Evolutionary conservation across 2,888 invertebrate species (phyloP).

Genomic region (Eustalomyia histrio): DNA sequence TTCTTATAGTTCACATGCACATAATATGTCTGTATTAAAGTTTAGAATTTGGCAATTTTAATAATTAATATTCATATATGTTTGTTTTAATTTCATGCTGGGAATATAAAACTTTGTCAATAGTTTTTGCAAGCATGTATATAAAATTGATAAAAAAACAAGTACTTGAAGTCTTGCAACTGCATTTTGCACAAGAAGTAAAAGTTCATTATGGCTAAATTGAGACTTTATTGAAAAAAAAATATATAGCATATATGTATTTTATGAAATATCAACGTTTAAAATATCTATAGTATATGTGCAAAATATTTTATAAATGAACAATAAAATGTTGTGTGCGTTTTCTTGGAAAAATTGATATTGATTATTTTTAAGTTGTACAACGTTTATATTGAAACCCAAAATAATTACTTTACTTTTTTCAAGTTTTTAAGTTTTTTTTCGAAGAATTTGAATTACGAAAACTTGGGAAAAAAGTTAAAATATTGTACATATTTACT

Average conservation of each 20-base stretch:
- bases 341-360: no score
- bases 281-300: no score
- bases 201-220: constrained; percentile 40
- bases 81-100: background rate
- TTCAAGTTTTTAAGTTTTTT: no score
- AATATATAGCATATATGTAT: background rate
- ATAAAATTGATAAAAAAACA: constrained; percentile 37
- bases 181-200: constrained; percentile 4
- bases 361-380: no score
- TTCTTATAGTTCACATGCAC: background rate
- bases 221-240: constrained; percentile 38
- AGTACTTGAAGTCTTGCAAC: constrained; percentile 24
- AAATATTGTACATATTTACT: no score
- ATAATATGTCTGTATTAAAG: background rate
- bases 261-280: no score
- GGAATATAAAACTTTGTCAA: constrained; percentile 21
- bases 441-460: no score
- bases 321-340: no score
- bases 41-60: constrained; percentile 4
- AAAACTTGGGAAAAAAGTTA: no score
- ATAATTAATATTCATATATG: constrained; percentile 28
- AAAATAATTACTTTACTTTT: no score
- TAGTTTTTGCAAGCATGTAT: constrained; percentile 16
- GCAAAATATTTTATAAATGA: no score
- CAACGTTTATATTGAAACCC: no score